phyloP scores from a whole-genome alignment of 2,888 invertebrate species.

The Nemotelus pantherinus region DNA sequence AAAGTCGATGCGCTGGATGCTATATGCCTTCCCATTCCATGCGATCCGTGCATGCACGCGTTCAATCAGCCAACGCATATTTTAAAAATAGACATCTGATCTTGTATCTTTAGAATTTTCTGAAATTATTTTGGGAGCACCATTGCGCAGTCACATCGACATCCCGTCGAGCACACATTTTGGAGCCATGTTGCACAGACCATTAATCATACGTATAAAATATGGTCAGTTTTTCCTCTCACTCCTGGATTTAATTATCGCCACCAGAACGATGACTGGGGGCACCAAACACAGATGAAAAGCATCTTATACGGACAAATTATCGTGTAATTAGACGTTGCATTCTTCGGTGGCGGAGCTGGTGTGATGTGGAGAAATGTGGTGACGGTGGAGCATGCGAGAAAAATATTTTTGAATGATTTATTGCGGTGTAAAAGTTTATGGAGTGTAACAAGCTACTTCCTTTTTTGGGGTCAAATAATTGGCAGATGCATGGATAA shows the following conservation, averaged over 20 bases:
- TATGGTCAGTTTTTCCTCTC: neutral
- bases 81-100: too few species aligned
- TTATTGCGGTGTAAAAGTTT: slow-evolving; percentile 34
- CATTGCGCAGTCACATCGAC: too few species aligned
- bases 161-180: too few species aligned
- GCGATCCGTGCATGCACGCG: too few species aligned
- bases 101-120: too few species aligned
- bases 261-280: neutral
- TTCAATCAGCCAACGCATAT: too few species aligned
- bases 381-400: neutral
- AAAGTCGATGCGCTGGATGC: too few species aligned
- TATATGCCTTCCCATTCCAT: too few species aligned
- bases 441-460: slow-evolving; percentile 22
- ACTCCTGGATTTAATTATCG: slow-evolving; percentile 17
- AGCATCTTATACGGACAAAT: slow-evolving; percentile 30
- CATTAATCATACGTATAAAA: slow-evolving; percentile 30
- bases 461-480: neutral
- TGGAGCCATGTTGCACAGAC: neutral
- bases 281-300: slow-evolving; percentile 2
- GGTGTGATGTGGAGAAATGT: neutral
- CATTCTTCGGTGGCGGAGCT: neutral
- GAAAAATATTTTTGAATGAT: slow-evolving; percentile 18
- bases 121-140: too few species aligned
- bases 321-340: slow-evolving; percentile 42
- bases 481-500: too few species aligned